Percentiles rank a stretch among this genome's conserved stretches.
Conservation (phyloP, 2,797 vertebrate species). For the Myotis myotis region DNA sequence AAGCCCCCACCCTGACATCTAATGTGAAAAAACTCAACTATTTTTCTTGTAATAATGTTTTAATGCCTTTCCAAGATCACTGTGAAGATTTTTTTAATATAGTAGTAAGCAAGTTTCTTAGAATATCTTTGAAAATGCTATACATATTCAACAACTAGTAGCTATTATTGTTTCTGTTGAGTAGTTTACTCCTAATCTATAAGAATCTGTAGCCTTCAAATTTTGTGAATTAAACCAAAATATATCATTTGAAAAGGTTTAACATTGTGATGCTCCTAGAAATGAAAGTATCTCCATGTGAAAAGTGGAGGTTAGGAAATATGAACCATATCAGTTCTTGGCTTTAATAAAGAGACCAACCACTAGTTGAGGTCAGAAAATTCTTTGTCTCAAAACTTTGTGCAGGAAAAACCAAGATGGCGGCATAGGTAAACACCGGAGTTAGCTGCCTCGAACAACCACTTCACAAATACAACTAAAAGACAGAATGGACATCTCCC, state of each 20-base stretch:
- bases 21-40: slow-evolving; percentile 60
- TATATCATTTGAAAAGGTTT: slow-evolving; percentile 41
- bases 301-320: slow-evolving; percentile 24
- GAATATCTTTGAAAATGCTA: slow-evolving; percentile 51
- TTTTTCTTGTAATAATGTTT: slow-evolving; percentile 57
- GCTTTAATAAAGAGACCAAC: slow-evolving; percentile 41
- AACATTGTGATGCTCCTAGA: neutral
- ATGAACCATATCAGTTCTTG: neutral
- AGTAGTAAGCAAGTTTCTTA: slow-evolving; percentile 61
- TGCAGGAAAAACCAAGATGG: no score
- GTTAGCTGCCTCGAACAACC: no score
- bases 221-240: slow-evolving; percentile 19
- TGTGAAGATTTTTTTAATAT: slow-evolving; percentile 37
- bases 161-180: slow-evolving; percentile 50
- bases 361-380: neutral
- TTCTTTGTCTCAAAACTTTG: neutral
- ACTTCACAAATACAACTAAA: no score
- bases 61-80: slow-evolving; percentile 69
- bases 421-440: no score
- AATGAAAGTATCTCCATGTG: neutral
- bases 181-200: slow-evolving; percentile 33
- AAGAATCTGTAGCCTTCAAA: neutral
- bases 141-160: slow-evolving; percentile 28
- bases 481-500: no score
- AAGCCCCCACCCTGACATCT: slow-evolving; percentile 39